These are phyloP conservation scores for Amazona guildingii DNA, from an alignment of 2,113 vertebrate genomes.

Conservation along the genomic window DNA sequence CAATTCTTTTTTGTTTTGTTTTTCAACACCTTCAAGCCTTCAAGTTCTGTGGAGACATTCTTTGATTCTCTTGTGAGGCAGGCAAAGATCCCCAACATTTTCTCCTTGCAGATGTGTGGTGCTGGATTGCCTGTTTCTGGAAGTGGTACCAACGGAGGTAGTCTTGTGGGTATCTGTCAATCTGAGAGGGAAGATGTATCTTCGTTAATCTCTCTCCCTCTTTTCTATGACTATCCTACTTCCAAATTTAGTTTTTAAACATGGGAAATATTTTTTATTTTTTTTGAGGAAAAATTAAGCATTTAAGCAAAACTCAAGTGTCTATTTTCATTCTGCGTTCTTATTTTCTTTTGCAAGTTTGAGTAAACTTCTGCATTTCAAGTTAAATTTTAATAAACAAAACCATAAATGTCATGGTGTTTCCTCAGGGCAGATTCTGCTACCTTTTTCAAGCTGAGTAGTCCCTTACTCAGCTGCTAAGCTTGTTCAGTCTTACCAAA, in stretches of 20 bases:
- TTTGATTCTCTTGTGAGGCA: constrained; percentile 91
- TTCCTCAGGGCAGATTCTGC: not conserved
- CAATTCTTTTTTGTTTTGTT: constrained; percentile 15
- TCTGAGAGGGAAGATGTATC: constrained; percentile 54
- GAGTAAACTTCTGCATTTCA: not conserved
- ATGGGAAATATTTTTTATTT: not conserved
- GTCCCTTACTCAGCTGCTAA: not conserved
- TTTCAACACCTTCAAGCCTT: constrained; percentile 80
- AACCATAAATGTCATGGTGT: not conserved
- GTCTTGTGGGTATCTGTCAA: constrained; percentile 89
- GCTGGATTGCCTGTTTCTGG: constrained; percentile 80
- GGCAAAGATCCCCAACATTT: constrained; percentile 86
- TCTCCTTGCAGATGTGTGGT: constrained; percentile 98
- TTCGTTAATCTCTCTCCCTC: constrained; percentile 25
- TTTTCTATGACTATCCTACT: not conserved
- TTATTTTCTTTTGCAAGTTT: not conserved
- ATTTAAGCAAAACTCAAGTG: not conserved
- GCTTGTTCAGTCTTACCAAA: not conserved
- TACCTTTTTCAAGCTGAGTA: not conserved
- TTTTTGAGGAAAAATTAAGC: not conserved
- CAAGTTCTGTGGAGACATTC: constrained; percentile 91
- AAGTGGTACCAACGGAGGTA: constrained; percentile 83
- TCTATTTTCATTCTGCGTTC: not conserved
- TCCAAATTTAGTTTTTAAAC: not conserved
- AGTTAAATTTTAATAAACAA: not conserved